phyloP scores from a whole-genome alignment of 2,888 invertebrate genomes.

The Germaria angustata region DNA sequence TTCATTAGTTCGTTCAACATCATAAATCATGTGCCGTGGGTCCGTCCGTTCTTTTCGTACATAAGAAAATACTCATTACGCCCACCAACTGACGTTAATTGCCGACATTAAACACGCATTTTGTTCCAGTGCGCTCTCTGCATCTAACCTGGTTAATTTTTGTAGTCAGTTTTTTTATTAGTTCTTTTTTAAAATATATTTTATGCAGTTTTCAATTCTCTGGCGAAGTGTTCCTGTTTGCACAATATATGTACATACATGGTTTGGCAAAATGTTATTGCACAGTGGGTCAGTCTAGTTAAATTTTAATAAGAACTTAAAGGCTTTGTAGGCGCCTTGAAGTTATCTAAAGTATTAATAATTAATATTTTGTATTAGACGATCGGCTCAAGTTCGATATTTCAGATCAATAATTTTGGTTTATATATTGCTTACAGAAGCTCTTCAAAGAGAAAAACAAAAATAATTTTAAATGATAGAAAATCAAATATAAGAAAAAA shows the following conservation, averaged over 20 bases:
- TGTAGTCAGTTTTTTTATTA: slow-evolving; percentile 13
- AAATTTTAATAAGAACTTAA: too few relatives aligned
- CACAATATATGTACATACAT: slow-evolving; percentile 5
- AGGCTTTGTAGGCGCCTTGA: too few relatives aligned
- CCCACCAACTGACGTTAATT: slow-evolving; percentile 67
- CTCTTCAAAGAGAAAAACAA: too few relatives aligned
- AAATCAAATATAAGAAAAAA: too few relatives aligned
- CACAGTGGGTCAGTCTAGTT: slow-evolving; percentile 8
- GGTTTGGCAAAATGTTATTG: slow-evolving; percentile 18
- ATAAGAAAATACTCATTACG: slow-evolving; percentile 62
- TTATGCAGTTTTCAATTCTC: slow-evolving; percentile 51
- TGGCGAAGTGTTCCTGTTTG: slow-evolving; percentile 50
- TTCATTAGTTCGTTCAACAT: slow-evolving; percentile 48
- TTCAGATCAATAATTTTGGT: too few relatives aligned
- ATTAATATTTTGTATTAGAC: too few relatives aligned
- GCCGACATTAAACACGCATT: slow-evolving; percentile 63
- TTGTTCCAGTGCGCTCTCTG: slow-evolving; percentile 24
- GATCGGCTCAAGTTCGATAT: too few relatives aligned
- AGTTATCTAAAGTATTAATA: too few relatives aligned
- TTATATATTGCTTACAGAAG: too few relatives aligned
- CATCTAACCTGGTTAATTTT: slow-evolving; percentile 41
- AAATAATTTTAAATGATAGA: too few relatives aligned
- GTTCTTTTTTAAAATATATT: slow-evolving; percentile 26
- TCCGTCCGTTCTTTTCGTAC: slow-evolving; percentile 8
- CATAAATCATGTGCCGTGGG: slow-evolving; percentile 64